Base-by-base conservation (phyloP, 2,113 vertebrate species). In the Typhlomys cinereus region DNA sequence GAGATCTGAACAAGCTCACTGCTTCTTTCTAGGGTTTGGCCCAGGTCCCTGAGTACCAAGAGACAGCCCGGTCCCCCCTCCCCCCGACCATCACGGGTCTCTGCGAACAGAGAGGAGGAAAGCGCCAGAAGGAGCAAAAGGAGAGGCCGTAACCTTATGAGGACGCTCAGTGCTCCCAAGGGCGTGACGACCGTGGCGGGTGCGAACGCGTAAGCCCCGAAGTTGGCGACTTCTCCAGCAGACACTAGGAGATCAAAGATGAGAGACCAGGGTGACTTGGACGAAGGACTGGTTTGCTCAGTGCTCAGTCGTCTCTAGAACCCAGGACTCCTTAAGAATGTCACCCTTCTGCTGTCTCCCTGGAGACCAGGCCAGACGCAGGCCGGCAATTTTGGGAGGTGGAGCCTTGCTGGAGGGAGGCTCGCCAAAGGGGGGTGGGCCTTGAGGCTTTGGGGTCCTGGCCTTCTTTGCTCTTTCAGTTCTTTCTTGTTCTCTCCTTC, bases 111-210 rank as follows among this genome's bases (percentile, higher is more conserved):
- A 50, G 70, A 69, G 46, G 0, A 82, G 39, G 14, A 81, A 88
- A 59, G 80, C 90, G 66, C 52, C 61, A 82, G 86, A 85, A 7
- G 89, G 12, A 36, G 14, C 48, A 0, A 69, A 75, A 81, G 31
- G 69, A n/a, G 54, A 11, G 48, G 50, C 61, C 88, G 94, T 90
- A 98, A 99, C 99, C 99, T 99, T 97, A 99, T 98, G 84, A 99
- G 99, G 96, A 99, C 98, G 0, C 99, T 99, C 82, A 99, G 98
- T 0, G 99, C 99, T 59, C 99, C 99, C 74, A 99, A 98, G 0
- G 99, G 99, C 0, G 99, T 99, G 95, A 99, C 98, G 90, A 99
- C 98, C 0, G 99, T 99, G 0, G 99, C 99, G 27, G 99, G 98
- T 71, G 99, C 99, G 76, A 99, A 99, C 12, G 99, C 99, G 71